A percentile compares a stretch with the other conserved stretches of the same genome.
Conservation (phyloP, 2,113 vertebrate species). For the Donacobius atricapilla region DNA sequence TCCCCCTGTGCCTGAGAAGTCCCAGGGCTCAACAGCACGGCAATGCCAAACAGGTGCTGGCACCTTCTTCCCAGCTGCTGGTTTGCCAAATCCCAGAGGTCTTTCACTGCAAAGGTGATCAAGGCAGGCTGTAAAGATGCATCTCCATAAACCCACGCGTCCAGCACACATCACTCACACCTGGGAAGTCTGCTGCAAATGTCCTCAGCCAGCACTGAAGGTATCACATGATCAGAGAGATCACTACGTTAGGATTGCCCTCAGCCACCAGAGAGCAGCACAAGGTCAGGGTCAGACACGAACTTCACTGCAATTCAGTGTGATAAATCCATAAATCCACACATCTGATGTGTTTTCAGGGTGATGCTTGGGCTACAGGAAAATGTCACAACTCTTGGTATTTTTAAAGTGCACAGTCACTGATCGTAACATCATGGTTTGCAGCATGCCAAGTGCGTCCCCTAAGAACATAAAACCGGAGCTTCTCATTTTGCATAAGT, state of each 20-base stretch:
- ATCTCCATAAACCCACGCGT: background rate
- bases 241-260: background rate
- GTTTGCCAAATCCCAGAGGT: background rate
- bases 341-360: background rate
- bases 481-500: slow-evolving; percentile 28
- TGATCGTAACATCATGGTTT: background rate
- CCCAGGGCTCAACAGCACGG: rapidly evolving
- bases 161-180: background rate
- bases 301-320: background rate
- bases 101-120: background rate
- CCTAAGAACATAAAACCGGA: slow-evolving; percentile 17
- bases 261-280: background rate
- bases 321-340: background rate
- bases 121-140: background rate
- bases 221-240: background rate
- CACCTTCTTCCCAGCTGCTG: background rate
- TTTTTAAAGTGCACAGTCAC: background rate
- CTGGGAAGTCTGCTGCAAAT: background rate
- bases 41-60: background rate
- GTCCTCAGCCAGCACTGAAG: background rate
- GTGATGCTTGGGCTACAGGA: background rate
- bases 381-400: background rate
- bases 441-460: background rate
- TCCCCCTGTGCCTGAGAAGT: rapidly evolving
- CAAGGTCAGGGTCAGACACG: background rate